These are phyloP conservation scores for Stichodactyla mertensii DNA, from an alignment of 64 coral and sea anemone genomes.

Conservation along the genomic window DNA sequence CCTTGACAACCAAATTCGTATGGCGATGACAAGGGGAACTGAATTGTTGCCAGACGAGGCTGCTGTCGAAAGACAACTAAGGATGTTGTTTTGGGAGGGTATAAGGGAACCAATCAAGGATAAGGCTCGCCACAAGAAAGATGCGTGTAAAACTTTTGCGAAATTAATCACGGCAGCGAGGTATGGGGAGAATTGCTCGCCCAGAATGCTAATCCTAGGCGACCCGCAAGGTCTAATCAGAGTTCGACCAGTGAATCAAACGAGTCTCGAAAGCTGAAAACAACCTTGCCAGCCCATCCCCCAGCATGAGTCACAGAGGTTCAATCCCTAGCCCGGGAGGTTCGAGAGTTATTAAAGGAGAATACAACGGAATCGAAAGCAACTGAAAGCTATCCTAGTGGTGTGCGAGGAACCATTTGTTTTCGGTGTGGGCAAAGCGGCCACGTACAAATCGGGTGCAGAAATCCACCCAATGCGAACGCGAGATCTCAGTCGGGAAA, in stretches of 20 bases:
- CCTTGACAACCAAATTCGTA: too few species aligned
- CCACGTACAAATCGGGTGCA: constrained; percentile 37
- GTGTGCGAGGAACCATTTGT: constrained; percentile 19
- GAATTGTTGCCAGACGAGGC: constrained; percentile 35
- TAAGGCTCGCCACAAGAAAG: constrained; percentile 55
- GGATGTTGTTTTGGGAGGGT: constrained; percentile 50
- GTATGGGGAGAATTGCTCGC: constrained; percentile 32
- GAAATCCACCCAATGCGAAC: constrained; percentile 11
- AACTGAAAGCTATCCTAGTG: neutral
- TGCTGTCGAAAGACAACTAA: constrained; percentile 41
- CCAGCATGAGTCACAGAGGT: too few species aligned
- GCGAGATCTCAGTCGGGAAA: constrained; percentile 15
- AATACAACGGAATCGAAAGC: neutral
- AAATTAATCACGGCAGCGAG: constrained; percentile 36
- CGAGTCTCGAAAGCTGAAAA: constrained; percentile 13
- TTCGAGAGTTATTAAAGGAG: neutral
- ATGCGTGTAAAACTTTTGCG: constrained; percentile 31
- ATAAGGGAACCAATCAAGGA: constrained; percentile 34
- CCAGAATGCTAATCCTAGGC: constrained; percentile 3
- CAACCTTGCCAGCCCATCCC: constrained; percentile 2
- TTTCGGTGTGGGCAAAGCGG: constrained; percentile 49
- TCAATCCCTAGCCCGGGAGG: constrained; percentile 15
- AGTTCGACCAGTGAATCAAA: neutral
- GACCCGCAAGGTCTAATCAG: constrained; percentile 5
- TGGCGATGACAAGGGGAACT: too few species aligned